Percentiles rank a stretch among this genome's conserved stretches.
These are phyloP conservation scores for Onychostruthus taczanowskii DNA, from an alignment of 2,113 vertebrate species.

Conservation along the genomic window DNA sequence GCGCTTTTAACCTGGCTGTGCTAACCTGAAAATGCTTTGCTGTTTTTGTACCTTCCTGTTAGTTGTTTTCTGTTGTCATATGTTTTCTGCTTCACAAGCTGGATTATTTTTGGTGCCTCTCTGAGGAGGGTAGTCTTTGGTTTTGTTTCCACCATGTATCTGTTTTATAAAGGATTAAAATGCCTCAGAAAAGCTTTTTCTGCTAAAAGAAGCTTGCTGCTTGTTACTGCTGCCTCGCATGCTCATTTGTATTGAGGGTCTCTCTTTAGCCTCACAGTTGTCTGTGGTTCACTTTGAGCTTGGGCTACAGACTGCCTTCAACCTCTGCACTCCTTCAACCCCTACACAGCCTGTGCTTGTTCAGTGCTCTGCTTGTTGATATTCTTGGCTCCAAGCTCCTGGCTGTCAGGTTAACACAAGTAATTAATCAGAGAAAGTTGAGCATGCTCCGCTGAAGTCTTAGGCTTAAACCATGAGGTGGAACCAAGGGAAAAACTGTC, in stretches of 20 bases:
- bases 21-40: background rate
- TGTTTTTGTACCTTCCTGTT: background rate
- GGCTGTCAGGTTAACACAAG: background rate
- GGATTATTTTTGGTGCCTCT: background rate
- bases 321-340: rapidly evolving
- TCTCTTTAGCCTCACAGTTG: background rate
- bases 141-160: background rate
- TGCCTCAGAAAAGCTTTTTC: background rate
- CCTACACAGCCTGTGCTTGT: background rate
- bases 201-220: background rate
- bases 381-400: background rate
- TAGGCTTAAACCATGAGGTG: background rate
- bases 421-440: background rate
- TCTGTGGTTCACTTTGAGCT: background rate
- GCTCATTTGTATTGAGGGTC: background rate
- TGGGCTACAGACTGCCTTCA: background rate
- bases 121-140: background rate
- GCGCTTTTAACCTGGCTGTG: background rate
- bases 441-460: background rate
- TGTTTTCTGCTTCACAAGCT: background rate
- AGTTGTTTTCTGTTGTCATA: background rate
- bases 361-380: background rate
- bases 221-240: background rate
- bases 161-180: background rate
- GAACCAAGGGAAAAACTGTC: background rate